Conservation (phyloP, 2,888 invertebrate genomes). For the Gortyna flavago region DNA sequence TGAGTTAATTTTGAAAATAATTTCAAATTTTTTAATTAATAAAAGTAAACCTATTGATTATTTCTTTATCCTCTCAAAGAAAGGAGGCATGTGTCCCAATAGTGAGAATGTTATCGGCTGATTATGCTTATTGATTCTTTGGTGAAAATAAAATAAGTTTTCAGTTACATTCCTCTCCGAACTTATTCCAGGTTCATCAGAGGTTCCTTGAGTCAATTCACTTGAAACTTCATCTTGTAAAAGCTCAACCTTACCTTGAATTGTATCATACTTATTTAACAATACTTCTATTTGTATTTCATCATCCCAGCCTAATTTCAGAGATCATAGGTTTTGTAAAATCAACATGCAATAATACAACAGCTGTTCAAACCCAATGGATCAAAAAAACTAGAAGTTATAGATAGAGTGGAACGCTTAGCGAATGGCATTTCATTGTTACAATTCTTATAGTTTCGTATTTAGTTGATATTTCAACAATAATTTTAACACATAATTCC, state of each 20-base stretch:
- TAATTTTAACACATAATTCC: not conserved
- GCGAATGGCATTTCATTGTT: conserved; percentile 14
- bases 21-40: not conserved
- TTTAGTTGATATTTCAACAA: not conserved
- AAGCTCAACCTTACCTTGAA: too few species aligned
- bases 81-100: not conserved
- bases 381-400: conserved; percentile 22
- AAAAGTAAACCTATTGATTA: too few species aligned
- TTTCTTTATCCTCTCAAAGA: not conserved
- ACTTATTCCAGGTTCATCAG: too few species aligned
- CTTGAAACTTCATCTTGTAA: too few species aligned
- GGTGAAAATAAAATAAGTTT: too few species aligned
- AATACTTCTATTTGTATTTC: conserved; percentile 2
- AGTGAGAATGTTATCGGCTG: not conserved
- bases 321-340: conserved; percentile 7
- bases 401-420: conserved; percentile 24
- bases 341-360: conserved; percentile 1
- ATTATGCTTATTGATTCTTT: not conserved
- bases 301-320: conserved; percentile 27
- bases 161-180: too few species aligned
- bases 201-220: too few species aligned
- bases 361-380: conserved; percentile 10
- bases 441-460: conserved; percentile 10
- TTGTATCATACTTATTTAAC: too few species aligned
- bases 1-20: not conserved